Evolutionary conservation across 2,797 vertebrate genomes (phyloP), one percentile per base, ranked within the genome.

Genomic region (Trichosurus vulpecula): DNA sequence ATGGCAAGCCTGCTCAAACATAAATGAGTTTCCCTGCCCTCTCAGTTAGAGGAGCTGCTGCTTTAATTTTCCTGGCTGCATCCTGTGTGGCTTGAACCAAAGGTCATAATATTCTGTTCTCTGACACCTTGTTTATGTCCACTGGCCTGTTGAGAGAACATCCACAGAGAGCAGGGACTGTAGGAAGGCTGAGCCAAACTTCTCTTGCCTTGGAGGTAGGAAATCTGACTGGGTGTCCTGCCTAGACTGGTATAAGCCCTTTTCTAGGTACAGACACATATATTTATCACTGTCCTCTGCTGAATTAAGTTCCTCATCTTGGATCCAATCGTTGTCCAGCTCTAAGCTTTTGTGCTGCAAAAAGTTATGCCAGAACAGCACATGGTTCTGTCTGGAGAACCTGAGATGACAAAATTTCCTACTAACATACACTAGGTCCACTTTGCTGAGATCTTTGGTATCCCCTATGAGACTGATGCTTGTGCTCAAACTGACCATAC

Each of bases 91-190:
- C 87, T 97, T 89, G 93, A 96, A 55, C 4, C 2, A 35, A 91
- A 95, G 90, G 57, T 97, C 96, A 57, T 92, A 55, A 92, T 94
- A 87, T 96, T 81, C 41, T 93, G 16, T 96, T 95, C 57, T 35
- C 66, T 0, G 89, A 91, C 93, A 87, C 31, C 61, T 93, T 94
- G 92, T n/a, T 35, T 52, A 52, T 91, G 29, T 61, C 53, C 0
- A 1, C 27, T 27, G 61, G 81, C 53, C n/a, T 92, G 31, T 92
- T 90, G 31, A 94, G 54, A 87, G 87, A 91, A 16, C 52, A 93
- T 90, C 30, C 87, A 35, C 89, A 96, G 22, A 87, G 90, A 91
- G 35, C 74, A n/a, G 74, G 93, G 54, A 47, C 47, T 96, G 57
- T 90, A 54, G 54, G 54, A 94, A 52, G 91, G 58, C 94, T 41